Evolutionary conservation across 2,888 invertebrate species (phyloP).

Genomic region (Gasteruption jaculator): DNA sequence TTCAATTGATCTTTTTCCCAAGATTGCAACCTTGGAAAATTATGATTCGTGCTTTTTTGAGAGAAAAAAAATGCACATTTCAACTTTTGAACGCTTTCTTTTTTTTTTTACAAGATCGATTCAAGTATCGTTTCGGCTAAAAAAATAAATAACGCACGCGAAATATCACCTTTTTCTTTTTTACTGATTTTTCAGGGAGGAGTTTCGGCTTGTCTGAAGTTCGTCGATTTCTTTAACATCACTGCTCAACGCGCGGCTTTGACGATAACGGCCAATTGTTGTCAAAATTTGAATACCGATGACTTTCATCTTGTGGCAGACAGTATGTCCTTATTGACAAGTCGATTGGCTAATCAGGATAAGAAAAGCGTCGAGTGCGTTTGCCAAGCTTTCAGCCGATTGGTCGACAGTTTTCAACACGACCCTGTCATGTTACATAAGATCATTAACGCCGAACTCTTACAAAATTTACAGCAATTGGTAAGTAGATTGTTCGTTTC

Average conservation of each 20-base stretch:
- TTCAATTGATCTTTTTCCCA: too few relatives aligned
- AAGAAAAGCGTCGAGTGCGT: slow-evolving; percentile 98
- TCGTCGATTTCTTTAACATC: slow-evolving; percentile 97
- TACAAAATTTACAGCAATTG: slow-evolving; percentile 90
- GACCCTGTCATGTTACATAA: slow-evolving; percentile 88
- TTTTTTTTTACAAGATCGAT: background rate
- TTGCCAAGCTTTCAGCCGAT: slow-evolving; percentile 90
- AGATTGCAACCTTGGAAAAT: too few relatives aligned
- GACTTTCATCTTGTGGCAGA: slow-evolving; percentile 92
- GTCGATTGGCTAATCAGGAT: slow-evolving; percentile 78
- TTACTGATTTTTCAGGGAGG: slow-evolving; percentile 74
- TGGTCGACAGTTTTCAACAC: slow-evolving; percentile 94
- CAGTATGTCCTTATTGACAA: slow-evolving; percentile 81
- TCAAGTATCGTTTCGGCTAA: background rate
- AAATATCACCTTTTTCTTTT: too few relatives aligned
- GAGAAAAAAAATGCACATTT: too few relatives aligned
- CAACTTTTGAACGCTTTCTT: slow-evolving; percentile 2
- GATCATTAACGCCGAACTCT: slow-evolving; percentile 86
- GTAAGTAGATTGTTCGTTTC: slow-evolving; percentile 52
- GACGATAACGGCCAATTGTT: slow-evolving; percentile 96
- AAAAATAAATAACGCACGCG: background rate
- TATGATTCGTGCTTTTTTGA: too few relatives aligned
- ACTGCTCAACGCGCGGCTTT: slow-evolving; percentile 95
- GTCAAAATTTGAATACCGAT: slow-evolving; percentile 86
- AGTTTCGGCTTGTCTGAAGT: slow-evolving; percentile 92